Evolutionary conservation across 2,888 invertebrate species (phyloP).

Genomic region (Marronus borbonicus): DNA sequence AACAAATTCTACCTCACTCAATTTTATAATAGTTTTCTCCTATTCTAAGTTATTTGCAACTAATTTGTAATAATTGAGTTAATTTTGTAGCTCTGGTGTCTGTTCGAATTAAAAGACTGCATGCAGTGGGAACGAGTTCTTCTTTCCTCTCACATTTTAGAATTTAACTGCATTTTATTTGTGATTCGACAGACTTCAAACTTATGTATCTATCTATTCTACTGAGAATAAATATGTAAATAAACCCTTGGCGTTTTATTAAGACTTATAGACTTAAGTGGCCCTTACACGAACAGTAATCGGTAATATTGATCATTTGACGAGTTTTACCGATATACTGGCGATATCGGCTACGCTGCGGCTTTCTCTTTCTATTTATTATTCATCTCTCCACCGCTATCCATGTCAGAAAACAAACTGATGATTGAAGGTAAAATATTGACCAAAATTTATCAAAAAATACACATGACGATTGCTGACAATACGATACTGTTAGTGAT

Average conservation of each 20-base stretch:
- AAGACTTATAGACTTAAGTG: too few relatives aligned
- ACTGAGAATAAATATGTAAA: constrained; percentile 68
- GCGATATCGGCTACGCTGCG: too few relatives aligned
- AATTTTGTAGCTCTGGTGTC: constrained; percentile 62
- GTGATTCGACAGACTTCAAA: constrained; percentile 66
- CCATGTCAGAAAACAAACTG: too few relatives aligned
- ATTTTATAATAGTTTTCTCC: constrained; percentile 61
- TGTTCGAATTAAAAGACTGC: constrained; percentile 66
- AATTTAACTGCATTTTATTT: constrained; percentile 63
- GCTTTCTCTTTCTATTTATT: too few relatives aligned
- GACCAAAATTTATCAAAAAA: too few relatives aligned
- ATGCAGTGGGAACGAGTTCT: constrained; percentile 53
- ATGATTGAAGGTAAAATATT: too few relatives aligned
- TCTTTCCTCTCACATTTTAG: constrained; percentile 53
- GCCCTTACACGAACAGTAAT: too few relatives aligned
- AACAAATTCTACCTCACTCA: constrained; percentile 69
- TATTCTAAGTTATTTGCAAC: constrained; percentile 53
- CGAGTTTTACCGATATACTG: too few relatives aligned
- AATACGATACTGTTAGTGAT: too few relatives aligned
- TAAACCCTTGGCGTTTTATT: constrained; percentile 54
- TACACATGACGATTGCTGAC: too few relatives aligned
- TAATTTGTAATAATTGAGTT: constrained; percentile 61
- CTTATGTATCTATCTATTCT: constrained; percentile 65
- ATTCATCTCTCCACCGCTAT: too few relatives aligned
- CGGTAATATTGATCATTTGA: too few relatives aligned